These are phyloP conservation scores for Suricata suricatta DNA, from an alignment of 2,113 vertebrate species.

Conservation along the genomic window DNA sequence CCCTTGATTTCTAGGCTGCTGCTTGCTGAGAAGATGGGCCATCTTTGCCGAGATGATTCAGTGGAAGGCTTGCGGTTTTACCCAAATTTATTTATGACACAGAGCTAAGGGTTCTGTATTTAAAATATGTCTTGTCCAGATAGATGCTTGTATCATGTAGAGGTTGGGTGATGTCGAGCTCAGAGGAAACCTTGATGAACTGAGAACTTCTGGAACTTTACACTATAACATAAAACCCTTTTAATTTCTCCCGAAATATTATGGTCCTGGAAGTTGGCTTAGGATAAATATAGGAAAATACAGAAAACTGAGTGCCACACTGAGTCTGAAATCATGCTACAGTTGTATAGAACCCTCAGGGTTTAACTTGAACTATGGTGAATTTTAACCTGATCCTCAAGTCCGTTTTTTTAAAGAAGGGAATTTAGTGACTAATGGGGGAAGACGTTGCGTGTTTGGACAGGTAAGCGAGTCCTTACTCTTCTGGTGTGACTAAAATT, in stretches of 20 bases:
- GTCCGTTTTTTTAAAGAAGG: slow-evolving; percentile 33
- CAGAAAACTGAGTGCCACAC: slow-evolving; percentile 50
- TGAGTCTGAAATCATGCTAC: slow-evolving; percentile 59
- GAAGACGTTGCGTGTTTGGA: not conserved
- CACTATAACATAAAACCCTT: slow-evolving; percentile 71
- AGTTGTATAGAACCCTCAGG: not conserved
- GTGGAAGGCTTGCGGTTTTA: slow-evolving; percentile 99
- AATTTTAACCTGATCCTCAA: slow-evolving; percentile 43
- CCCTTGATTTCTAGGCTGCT: slow-evolving; percentile 88
- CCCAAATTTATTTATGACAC: slow-evolving; percentile 94
- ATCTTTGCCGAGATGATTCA: slow-evolving; percentile 97
- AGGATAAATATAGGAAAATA: slow-evolving; percentile 48
- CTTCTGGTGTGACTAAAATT: slow-evolving; percentile 39
- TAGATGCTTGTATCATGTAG: slow-evolving; percentile 16
- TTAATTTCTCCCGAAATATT: slow-evolving; percentile 71
- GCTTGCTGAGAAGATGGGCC: slow-evolving; percentile 98
- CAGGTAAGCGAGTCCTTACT: no score
- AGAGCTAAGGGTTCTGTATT: slow-evolving; percentile 78
- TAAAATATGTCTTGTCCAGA: slow-evolving; percentile 13
- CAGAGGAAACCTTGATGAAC: slow-evolving; percentile 59
- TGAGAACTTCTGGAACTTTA: slow-evolving; percentile 61
- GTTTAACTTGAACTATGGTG: slow-evolving; percentile 25
- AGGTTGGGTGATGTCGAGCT: slow-evolving; percentile 47
- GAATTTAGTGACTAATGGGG: not conserved
- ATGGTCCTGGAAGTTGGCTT: slow-evolving; percentile 23